Base-by-base conservation (phyloP, 2,113 vertebrate species). In the Sula dactylatra region DNA sequence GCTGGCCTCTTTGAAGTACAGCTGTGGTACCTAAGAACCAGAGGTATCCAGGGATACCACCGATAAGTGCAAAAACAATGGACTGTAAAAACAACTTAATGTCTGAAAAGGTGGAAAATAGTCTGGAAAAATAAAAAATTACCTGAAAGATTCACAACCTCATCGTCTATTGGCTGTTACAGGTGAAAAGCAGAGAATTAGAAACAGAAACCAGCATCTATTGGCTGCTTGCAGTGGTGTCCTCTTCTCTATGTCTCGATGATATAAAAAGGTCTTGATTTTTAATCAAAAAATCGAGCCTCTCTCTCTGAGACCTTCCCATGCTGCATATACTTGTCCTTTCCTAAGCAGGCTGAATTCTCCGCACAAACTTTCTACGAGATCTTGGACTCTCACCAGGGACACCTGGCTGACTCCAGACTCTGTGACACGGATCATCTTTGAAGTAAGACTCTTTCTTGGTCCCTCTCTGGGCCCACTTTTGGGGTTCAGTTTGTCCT, bases 341-440 rank as follows among this genome's bases (percentile, higher is more conserved):
- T 49, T 65, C 29, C 58, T 47, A 22, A 38, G 42, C 16, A 42
- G 19, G 19, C 24, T 56, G 77, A 88, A 56, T 21, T 73, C n/a
- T 50, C n/a, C 3, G 0, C 50, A 58, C 6, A 4, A 50, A 36
- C 36, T 56, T 65, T 32, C 50, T 50, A 11, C 1, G 0, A 58
- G 50, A 49, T 21, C 49, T 25, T 56, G 50, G 42, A 19, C n/a
- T 47, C 65, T 13, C 66, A 24, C 29, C 52, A 16, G 9, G 40
- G 40, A 38, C 4, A 1, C 10, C 47, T 22, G 29, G 15, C n/a
- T 72, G n/a, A 47, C 24, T 71, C 55, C 47, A 71, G 22, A 13
- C 34, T 29, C 61, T 40, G 38, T 45, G 27, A 64, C 17, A 0
- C 5, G 2, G 10, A 44, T 38, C 49, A 62, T 22, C 55, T 80